Percentiles rank a stretch among this genome's conserved stretches.
Evolutionary conservation across 2,797 vertebrate genomes (phyloP).

Genomic region (Thaleichthys pacificus): DNA sequence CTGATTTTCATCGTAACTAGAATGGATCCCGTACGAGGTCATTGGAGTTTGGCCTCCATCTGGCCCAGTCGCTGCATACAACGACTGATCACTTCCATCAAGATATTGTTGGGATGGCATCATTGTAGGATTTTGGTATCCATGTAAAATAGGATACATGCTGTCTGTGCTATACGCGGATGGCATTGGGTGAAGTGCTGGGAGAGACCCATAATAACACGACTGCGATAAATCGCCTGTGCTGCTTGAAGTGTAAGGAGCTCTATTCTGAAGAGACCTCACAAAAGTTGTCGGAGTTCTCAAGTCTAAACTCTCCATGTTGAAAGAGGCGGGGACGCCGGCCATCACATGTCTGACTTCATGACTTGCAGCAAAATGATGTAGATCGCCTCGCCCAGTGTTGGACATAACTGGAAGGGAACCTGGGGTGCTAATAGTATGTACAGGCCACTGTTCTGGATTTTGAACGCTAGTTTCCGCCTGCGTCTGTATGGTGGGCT

Average conservation of each 20-base stretch:
- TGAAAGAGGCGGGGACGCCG: conserved; percentile 51
- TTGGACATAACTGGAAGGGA: conserved; percentile 40
- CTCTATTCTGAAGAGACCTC: conserved; percentile 64
- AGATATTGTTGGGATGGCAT: conserved; percentile 47
- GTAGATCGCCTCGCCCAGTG: conserved; percentile 17
- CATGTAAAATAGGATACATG: conserved; percentile 54
- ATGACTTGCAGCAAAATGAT: conserved; percentile 58
- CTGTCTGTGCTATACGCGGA: conserved; percentile 64
- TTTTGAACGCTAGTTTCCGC: conserved; percentile 27
- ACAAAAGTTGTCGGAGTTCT: conserved; percentile 71
- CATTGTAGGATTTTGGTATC: conserved; percentile 34
- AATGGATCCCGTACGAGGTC: conserved; percentile 54
- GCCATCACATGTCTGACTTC: conserved; percentile 54
- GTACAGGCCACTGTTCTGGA: conserved; percentile 28
- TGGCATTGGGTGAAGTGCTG: conserved; percentile 40
- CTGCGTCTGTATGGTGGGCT: conserved; percentile 60
- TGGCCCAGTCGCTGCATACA: conserved; percentile 46
- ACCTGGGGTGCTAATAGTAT: conserved; percentile 26
- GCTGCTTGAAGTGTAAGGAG: conserved; percentile 62
- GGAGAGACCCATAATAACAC: conserved; percentile 49
- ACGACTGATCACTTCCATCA: conserved; percentile 55
- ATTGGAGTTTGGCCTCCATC: conserved; percentile 47
- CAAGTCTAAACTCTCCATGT: conserved; percentile 72
- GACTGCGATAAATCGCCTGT: conserved; percentile 64
- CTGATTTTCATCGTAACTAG: conserved; percentile 70